phyloP scores from a whole-genome alignment of 2,888 invertebrate species.

The Drosophila nr. fundita region DNA sequence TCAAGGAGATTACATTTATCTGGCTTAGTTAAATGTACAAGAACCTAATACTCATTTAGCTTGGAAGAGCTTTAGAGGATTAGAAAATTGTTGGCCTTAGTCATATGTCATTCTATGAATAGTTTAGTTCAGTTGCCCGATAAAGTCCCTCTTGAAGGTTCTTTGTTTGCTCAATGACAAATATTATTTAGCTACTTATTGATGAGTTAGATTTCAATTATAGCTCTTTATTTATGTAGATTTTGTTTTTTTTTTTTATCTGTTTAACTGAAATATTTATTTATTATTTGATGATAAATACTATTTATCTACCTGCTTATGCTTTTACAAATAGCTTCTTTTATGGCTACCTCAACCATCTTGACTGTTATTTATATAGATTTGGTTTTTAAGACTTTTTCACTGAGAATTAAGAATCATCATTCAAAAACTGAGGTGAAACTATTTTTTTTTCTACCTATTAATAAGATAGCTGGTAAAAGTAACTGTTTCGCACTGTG shows the following conservation, averaged over 20 bases:
- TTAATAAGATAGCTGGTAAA: background rate
- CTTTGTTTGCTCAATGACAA: slow-evolving; percentile 19
- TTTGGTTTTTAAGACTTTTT: background rate
- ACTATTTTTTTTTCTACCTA: background rate
- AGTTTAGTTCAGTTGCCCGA: slow-evolving; percentile 12
- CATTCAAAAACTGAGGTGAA: background rate
- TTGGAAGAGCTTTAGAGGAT: slow-evolving; percentile 34
- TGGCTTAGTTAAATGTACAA: slow-evolving; percentile 23
- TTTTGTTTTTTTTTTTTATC: background rate
- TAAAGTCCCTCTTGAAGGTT: slow-evolving; percentile 5
- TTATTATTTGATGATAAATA: background rate
- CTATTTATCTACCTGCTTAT: background rate
- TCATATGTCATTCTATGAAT: slow-evolving; percentile 31
- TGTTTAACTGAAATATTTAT: background rate
- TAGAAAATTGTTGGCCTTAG: slow-evolving; percentile 26
- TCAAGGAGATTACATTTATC: slow-evolving; percentile 12
- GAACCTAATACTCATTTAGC: slow-evolving; percentile 28
- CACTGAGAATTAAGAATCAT: background rate
- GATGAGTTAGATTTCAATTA: background rate
- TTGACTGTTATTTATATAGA: background rate
- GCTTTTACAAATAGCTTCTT: background rate
- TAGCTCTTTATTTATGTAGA: background rate
- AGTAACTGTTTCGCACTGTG: background rate
- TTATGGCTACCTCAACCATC: background rate
- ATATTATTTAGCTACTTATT: background rate